These are phyloP conservation scores for Ianthella basta DNA, from an alignment of 37 sponge, comb jelly and placozoan genomes.

Conservation along the genomic window DNA sequence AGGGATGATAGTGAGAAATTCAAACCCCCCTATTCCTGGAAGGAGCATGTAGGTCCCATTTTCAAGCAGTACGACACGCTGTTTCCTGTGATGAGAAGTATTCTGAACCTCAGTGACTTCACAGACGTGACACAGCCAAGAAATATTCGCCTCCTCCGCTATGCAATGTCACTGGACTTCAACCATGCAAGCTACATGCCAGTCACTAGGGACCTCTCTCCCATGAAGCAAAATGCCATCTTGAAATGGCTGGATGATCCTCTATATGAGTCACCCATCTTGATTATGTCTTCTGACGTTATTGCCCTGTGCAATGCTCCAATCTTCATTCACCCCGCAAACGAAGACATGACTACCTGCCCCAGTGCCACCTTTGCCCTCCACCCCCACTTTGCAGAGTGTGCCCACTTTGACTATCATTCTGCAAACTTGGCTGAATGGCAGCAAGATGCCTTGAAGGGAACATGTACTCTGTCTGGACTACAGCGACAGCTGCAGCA, in stretches of 20 bases:
- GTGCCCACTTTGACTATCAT: too few species aligned
- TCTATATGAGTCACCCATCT: too few species aligned
- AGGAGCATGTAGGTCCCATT: constrained; percentile 37
- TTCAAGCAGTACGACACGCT: constrained; percentile 38
- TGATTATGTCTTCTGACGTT: too few species aligned
- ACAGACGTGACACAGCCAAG: constrained; percentile 20
- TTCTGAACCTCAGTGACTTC: constrained; percentile 53
- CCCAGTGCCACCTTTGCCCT: too few species aligned
- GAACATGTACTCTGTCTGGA: neutral
- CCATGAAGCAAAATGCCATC: constrained; percentile 35
- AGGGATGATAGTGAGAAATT: neutral
- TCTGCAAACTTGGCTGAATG: neutral
- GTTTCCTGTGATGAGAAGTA: constrained; percentile 47
- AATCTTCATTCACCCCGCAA: too few species aligned
- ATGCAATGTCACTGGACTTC: constrained; percentile 27
- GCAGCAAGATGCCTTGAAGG: neutral
- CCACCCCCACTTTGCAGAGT: too few species aligned
- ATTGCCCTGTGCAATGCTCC: too few species aligned
- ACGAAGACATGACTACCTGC: too few species aligned
- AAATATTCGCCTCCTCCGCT: constrained; percentile 36
- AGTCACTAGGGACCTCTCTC: constrained; percentile 62
- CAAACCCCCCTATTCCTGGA: constrained; percentile 14
- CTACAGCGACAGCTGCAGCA: constrained; percentile 32
- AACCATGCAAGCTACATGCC: constrained; percentile 76
- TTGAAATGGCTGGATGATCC: constrained; percentile 43